Evolutionary conservation across 2,113 vertebrate species (phyloP).

Genomic region (Tamias sibiricus): DNA sequence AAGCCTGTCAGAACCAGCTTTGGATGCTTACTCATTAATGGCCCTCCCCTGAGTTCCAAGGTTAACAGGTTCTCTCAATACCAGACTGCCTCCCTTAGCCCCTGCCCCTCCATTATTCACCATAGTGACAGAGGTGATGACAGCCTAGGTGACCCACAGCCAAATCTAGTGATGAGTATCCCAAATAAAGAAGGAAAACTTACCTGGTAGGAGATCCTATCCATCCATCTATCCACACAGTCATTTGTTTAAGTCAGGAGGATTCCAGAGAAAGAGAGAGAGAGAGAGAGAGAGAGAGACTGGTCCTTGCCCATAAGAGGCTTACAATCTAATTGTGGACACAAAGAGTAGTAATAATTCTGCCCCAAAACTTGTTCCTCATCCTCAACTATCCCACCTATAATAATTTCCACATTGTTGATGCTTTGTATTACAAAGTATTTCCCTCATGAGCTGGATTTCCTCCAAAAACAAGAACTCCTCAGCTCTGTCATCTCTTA

Average conservation of each 20-base stretch:
- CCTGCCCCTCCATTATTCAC: not conserved
- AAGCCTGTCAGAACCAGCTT: slow-evolving; percentile 28
- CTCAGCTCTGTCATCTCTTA: not conserved
- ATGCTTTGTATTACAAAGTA: not conserved
- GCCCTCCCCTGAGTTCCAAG: not conserved
- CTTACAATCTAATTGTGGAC: not conserved
- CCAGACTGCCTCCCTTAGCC: not conserved
- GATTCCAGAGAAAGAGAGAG: not conserved
- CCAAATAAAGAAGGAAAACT: not conserved
- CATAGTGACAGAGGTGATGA: not conserved
- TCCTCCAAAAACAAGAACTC: not conserved
- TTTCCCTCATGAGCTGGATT: not conserved
- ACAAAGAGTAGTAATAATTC: not conserved
- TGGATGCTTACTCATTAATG: not conserved
- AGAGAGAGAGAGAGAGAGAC: not conserved
- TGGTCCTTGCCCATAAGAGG: not conserved
- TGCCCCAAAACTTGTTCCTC: not conserved
- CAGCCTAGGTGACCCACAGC: not conserved
- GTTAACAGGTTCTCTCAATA: not conserved
- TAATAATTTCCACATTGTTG: not conserved
- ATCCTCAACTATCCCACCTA: not conserved
- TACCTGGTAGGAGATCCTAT: not conserved
- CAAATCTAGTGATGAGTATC: not conserved
- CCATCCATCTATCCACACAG: not conserved
- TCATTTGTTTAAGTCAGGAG: not conserved